Evolutionary conservation across 2,113 vertebrate species (phyloP), one percentile per base, ranked within the genome.

Genomic region (Ranitomeya variabilis): DNA sequence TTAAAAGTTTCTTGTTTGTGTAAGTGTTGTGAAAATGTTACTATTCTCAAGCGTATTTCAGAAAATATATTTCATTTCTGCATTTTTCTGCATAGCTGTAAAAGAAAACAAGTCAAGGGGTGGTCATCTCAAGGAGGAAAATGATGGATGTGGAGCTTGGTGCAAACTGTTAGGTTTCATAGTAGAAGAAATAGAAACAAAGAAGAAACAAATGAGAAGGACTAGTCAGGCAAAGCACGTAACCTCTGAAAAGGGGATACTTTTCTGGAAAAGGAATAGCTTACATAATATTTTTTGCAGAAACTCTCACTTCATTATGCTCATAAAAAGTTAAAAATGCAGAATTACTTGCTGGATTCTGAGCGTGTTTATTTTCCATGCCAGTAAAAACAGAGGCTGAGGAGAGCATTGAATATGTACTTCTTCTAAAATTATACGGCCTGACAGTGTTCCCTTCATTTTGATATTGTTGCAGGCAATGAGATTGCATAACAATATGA

Each of bases 231-330:
- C 84, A 91, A 67, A 88, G 51, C 59, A 88, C 7, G 77, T 91
- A 89, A 76, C 89, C 87, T 69, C 91, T 76, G 81, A 92, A 93
- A 90, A 11, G 83, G 90, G 69, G 67, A 90, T 86, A 91, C 23
- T 7, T 9, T 92, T 93, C 83, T 93, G 91, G 88, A 90, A 92
- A 94, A 92, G 85, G 92, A 92, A 90, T 89, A 90, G 66, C 91
- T 87, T 71, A 88, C 51, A 87, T 91, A 37, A 91, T 83, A 85
- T 82, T 92, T 94, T 92, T 93, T 89, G 89, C 90, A 94, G 90
- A 94, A 93, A 90, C 77, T 93, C 88, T 93, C 92, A 94, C 91
- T 93, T 94, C 92, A 93, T 94, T 93, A 92, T 90, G 45, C 84
- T 89, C 78, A 3, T 91, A 91, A 93, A 89, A 87, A 87, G 86